Conservation (phyloP, 2,797 vertebrate genomes). For the Ctenopoma kingsleyae region DNA sequence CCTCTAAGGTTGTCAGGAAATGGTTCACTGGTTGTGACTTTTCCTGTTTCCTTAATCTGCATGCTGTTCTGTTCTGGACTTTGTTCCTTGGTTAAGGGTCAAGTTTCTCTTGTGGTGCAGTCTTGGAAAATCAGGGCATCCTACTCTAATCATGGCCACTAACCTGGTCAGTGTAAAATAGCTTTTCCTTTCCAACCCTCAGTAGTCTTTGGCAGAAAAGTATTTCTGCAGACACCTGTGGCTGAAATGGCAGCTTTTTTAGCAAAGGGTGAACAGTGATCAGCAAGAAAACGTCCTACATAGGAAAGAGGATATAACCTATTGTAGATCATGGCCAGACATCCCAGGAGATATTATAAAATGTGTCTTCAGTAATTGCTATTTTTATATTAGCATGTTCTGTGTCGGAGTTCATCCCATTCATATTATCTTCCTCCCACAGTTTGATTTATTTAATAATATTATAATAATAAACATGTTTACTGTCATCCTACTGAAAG, state of each 20-base stretch:
- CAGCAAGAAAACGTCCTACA: background rate
- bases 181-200: slow-evolving; percentile 7
- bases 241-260: background rate
- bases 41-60: slow-evolving; percentile 6
- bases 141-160: slow-evolving; percentile 12
- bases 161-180: background rate
- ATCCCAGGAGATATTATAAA: background rate
- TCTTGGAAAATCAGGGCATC: slow-evolving; percentile 29
- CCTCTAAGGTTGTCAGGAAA: background rate
- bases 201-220: slow-evolving; percentile 19
- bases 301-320: background rate
- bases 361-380: background rate
- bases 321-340: background rate
- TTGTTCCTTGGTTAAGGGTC: background rate
- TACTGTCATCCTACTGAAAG: slow-evolving; percentile 47
- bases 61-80: background rate
- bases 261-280: no score
- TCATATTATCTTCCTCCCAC: slow-evolving; percentile 34
- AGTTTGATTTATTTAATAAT: slow-evolving; percentile 26
- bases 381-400: background rate
- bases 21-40: background rate
- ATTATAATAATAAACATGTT: slow-evolving; percentile 37
- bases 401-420: slow-evolving; percentile 21
- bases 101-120: slow-evolving; percentile 15
- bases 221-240: background rate